These are phyloP conservation scores for Gadopsis marmoratus DNA, from an alignment of 2,797 vertebrate species.

Conservation along the genomic window DNA sequence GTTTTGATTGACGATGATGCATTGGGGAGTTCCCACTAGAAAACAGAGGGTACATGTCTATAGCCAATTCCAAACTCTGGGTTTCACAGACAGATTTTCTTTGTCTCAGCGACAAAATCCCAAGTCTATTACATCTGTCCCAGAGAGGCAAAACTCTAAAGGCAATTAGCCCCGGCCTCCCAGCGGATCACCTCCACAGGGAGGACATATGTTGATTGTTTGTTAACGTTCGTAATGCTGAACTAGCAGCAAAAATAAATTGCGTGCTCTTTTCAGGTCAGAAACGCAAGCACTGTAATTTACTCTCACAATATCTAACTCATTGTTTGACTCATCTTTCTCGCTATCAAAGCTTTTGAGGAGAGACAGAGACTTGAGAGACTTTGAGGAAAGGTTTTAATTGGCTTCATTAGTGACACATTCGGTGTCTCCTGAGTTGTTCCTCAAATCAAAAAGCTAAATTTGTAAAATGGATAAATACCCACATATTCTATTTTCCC, in stretches of 20 bases:
- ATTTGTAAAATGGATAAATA: conserved; percentile 49
- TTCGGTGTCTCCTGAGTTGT: conserved; percentile 45
- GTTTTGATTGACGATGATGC: conserved; percentile 58
- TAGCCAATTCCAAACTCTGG: conserved; percentile 59
- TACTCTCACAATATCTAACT: conserved; percentile 40
- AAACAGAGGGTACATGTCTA: conserved; percentile 51
- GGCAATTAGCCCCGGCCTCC: conserved; percentile 77
- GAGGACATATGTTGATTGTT: conserved; percentile 83
- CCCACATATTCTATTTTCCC: conserved; percentile 30
- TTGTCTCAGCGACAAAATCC: conserved; percentile 62
- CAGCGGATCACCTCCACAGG: conserved; percentile 73
- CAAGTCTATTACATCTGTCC: conserved; percentile 73
- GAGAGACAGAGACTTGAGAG: conserved; percentile 9
- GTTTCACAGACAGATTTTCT: conserved; percentile 56
- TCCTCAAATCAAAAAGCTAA: conserved; percentile 44
- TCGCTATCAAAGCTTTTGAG: conserved; percentile 44
- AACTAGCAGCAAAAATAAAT: conserved; percentile 62
- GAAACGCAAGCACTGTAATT: conserved; percentile 46
- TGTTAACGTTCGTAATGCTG: conserved; percentile 55
- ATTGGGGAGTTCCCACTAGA: conserved; percentile 35
- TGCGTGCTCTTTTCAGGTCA: conserved; percentile 54
- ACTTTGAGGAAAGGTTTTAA: conserved; percentile 72
- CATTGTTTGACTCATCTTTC: conserved; percentile 33
- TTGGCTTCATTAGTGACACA: conserved; percentile 62
- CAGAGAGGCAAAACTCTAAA: conserved; percentile 66